Percentiles rank a stretch among this genome's conserved stretches.
These are phyloP conservation scores for Actenoides hombroni DNA, from an alignment of 2,113 vertebrate species.

Conservation along the genomic window DNA sequence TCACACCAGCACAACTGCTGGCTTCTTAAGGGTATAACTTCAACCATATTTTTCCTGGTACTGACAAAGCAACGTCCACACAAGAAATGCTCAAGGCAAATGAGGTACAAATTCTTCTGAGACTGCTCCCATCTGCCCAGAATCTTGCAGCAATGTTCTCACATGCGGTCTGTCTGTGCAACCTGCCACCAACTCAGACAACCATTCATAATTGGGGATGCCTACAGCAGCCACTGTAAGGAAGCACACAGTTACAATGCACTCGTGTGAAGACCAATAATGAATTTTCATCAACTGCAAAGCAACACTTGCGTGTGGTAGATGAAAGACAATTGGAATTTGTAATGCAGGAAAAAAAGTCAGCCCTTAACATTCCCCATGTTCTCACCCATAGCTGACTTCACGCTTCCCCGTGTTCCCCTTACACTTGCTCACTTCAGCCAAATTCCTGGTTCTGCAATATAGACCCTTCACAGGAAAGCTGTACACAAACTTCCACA, in stretches of 20 bases:
- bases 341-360: not conserved
- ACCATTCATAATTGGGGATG: not conserved
- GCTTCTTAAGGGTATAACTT: not conserved
- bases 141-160: not conserved
- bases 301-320: not conserved
- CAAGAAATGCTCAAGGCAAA: not conserved
- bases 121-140: not conserved
- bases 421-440: not conserved
- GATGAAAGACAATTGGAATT: not conserved
- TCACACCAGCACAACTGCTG: fast-evolving
- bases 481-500: not conserved
- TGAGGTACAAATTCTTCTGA: not conserved
- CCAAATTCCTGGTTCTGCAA: not conserved
- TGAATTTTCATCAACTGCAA: not conserved
- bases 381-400: not conserved
- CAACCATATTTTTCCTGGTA: not conserved
- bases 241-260: not conserved
- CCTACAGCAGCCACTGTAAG: not conserved
- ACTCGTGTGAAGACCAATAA: not conserved
- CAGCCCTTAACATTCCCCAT: not conserved
- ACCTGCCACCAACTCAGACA: not conserved
- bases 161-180: not conserved
- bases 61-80: not conserved
- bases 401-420: not conserved
- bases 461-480: not conserved